Evolutionary conservation across 1,140 invertebrate genomes (phyloP).

Genomic region (Coenobita brevimanus): DNA sequence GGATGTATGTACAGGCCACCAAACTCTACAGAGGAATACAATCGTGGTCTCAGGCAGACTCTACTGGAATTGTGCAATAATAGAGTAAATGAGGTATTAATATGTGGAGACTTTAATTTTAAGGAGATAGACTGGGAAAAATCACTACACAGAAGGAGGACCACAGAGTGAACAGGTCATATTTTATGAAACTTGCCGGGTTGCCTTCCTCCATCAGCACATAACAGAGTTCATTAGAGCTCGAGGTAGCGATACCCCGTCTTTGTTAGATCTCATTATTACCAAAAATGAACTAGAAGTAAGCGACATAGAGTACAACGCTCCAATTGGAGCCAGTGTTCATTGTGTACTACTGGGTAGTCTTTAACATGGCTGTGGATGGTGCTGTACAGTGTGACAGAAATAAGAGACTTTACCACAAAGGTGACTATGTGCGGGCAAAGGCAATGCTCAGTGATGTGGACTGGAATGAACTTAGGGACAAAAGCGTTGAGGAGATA

Average conservation of each 20-base stretch:
- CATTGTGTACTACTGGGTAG: not conserved
- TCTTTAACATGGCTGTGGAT: not conserved
- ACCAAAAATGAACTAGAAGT: conserved; percentile 12
- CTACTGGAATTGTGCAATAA: too few relatives aligned
- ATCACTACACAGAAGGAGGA: too few relatives aligned
- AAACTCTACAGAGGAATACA: too few relatives aligned
- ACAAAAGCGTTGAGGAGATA: not conserved
- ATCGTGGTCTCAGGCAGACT: too few relatives aligned
- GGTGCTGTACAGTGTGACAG: not conserved
- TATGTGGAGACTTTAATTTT: too few relatives aligned
- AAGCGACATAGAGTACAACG: not conserved
- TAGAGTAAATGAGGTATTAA: too few relatives aligned
- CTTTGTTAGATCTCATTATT: conserved; percentile 5
- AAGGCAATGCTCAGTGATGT: not conserved
- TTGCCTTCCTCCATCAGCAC: not conserved
- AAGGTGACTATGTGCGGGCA: conserved; percentile 9
- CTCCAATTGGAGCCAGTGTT: not conserved
- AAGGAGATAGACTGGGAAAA: too few relatives aligned
- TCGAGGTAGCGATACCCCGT: not conserved
- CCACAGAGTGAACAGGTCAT: too few relatives aligned
- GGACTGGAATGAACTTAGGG: not conserved
- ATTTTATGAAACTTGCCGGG: too few relatives aligned
- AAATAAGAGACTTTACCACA: conserved; percentile 7
- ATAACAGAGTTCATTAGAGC: not conserved
- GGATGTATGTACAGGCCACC: too few relatives aligned